These are phyloP conservation scores for Conomelus anceps DNA, from an alignment of 2,888 invertebrate genomes.

Conservation along the genomic window DNA sequence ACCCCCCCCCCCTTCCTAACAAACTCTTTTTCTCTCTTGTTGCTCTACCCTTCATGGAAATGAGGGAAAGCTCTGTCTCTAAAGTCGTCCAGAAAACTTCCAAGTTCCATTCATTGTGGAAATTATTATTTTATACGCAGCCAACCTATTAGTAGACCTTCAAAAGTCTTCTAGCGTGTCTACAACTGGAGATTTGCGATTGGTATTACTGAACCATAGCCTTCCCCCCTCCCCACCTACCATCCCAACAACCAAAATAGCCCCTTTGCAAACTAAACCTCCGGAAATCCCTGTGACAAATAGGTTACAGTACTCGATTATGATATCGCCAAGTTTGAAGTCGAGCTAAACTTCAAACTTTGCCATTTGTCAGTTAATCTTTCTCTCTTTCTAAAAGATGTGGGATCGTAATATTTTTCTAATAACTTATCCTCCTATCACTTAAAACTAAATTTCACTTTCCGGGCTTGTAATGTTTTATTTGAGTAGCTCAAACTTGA, in stretches of 20 bases:
- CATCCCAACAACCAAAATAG: too few species aligned
- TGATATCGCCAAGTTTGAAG: background rate
- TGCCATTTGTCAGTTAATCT: background rate
- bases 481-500: too few species aligned
- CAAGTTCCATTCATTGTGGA: background rate
- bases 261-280: too few species aligned
- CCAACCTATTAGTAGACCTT: background rate
- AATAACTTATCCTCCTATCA: background rate
- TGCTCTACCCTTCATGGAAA: background rate
- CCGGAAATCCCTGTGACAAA: background rate
- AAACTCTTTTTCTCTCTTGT: background rate
- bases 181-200: background rate
- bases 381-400: too few species aligned
- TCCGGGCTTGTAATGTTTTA: background rate
- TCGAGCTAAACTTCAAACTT: background rate
- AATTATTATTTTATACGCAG: background rate
- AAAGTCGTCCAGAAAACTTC: background rate
- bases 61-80: too few species aligned
- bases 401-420: background rate
- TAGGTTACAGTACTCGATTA: background rate
- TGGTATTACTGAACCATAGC: too few species aligned
- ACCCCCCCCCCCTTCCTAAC: too few species aligned
- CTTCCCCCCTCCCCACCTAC: too few species aligned
- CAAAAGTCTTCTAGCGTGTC: background rate
- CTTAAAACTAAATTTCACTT: background rate